Base-by-base conservation (phyloP, 2,113 vertebrate genomes). In the Notarius quadriscutis region DNA sequence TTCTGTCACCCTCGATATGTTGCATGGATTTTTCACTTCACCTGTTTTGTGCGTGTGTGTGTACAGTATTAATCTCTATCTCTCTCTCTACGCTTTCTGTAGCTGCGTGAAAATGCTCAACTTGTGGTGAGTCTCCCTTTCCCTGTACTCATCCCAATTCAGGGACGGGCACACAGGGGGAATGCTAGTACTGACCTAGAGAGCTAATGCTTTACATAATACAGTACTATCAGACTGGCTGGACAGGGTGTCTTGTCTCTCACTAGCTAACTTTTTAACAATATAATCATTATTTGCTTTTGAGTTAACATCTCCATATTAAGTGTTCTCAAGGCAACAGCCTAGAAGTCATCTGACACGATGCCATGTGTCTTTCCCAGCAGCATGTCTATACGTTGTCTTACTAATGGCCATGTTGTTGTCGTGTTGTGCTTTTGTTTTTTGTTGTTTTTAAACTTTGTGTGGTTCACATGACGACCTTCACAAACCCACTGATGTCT, bases 71-170 rank as follows among this genome's bases (percentile, higher is more conserved):
- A 96, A 96, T 95, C 93, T 96, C 93, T 95, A 94, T 97, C 95
- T 95, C 95, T 98, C 96, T 96, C 95, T 96, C 96, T 96, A 96
- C 95, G 90, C 92, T 94, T 92, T 94, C 96, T 98, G 96, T 99
- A 99, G 98, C 98, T 99, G 98, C 97, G 97, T 99, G 98, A 99
- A 99, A 99, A 99, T 99, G 97, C 97, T 99, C 97, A 99, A 99
- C 98, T 96, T 99, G 97, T 99, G 98, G 98, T 99, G 98, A 99
- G 98, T 99, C 97, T 96, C 96, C 97, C 97, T 87, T 34, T 98
- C 97, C 97, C 96, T 93, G 97, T 97, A 96, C 96, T 96, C 96
- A 94, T 94, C 95, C 94, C 92, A 91, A 91, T 93, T 93, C 93
- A 95, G 97, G 95, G 97, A 96, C 97, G 97, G 92, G 96, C 97